These are phyloP conservation scores for Quadriops clusia DNA, from an alignment of 2,888 invertebrate genomes.

Conservation along the genomic window DNA sequence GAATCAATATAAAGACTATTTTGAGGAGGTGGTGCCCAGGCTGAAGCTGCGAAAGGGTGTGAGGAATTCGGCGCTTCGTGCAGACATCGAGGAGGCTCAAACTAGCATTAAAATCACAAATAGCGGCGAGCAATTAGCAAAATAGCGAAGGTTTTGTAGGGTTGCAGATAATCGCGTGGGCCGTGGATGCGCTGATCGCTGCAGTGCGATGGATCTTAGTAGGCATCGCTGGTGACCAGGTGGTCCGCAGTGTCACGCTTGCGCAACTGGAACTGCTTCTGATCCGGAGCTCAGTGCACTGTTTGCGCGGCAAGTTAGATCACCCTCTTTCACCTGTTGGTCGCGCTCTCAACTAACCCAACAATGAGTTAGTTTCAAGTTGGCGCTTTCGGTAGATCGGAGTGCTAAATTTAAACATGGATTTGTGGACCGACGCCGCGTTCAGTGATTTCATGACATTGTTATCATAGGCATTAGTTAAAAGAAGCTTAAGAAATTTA, in stretches of 20 bases:
- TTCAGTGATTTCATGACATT: too few relatives aligned
- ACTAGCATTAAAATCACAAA: not conserved
- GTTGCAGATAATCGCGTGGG: slow-evolving; percentile 20
- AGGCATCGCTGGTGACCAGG: slow-evolving; percentile 21
- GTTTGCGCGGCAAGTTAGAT: slow-evolving; percentile 21
- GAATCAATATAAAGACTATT: too few relatives aligned
- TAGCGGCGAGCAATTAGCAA: slow-evolving; percentile 1
- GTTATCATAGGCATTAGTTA: too few relatives aligned
- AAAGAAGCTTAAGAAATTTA: too few relatives aligned
- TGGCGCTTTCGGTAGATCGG: slow-evolving; percentile 1
- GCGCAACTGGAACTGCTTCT: slow-evolving; percentile 24
- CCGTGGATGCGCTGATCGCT: slow-evolving; percentile 26
- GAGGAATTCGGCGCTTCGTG: too few relatives aligned
- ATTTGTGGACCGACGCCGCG: slow-evolving; percentile 12
- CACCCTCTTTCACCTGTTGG: slow-evolving; percentile 18
- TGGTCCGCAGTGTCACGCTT: slow-evolving; percentile 33
- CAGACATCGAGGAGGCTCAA: too few relatives aligned
- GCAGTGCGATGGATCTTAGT: slow-evolving; percentile 26
- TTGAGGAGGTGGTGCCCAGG: too few relatives aligned
- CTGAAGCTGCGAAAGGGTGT: too few relatives aligned
- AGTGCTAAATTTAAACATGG: slow-evolving; percentile 8
- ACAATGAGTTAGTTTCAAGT: slow-evolving; percentile 8
- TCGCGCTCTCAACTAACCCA: slow-evolving; percentile 11
- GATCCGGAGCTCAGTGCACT: slow-evolving; percentile 21
- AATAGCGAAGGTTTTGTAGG: slow-evolving; percentile 1